Evolutionary conservation across 2,797 vertebrate species (phyloP), one percentile per base, ranked within the genome.

Genomic region (Helicolenus hilgendorfi): DNA sequence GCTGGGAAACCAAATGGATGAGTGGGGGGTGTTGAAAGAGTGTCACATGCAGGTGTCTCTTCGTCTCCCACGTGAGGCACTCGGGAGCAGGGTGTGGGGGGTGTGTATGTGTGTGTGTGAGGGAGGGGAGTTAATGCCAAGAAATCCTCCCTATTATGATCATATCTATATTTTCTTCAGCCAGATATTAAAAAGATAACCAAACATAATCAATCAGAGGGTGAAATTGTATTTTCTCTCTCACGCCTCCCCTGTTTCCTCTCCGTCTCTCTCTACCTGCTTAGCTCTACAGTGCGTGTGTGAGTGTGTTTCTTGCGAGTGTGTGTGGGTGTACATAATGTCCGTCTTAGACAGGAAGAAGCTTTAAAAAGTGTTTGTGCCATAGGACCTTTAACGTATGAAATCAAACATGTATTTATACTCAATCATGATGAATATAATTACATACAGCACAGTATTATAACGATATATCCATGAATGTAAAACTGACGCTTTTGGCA

Each of bases 381-480:
- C 77, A 93, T 96, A 94, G 89, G 78, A 91, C 78, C 77, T 92
- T 91, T 91, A 93, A 93, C 85, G 86, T 96, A 92, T 81, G 60
- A 92, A 86, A 86, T 87, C 9, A 69, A 90, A 88, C 70, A 83
- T 92, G 89, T 93, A 94, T 96, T 96, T 93, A 92, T 96, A 86
- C 84, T 86, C 83, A 87, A 11, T 92, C 65, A 85, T 83, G 88
- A 89, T 84, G 74, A 91, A 92, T 83, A 91, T 86, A 87, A 91
- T 76, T 81, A 92, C 84, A 91, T 90, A 83, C 89, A 93, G 95
- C 94, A 95, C 94, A 96, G 88, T 95, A 93, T 93, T 92, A 90
- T 89, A 85, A 91, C 31, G 6, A 93, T 92, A 78, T 95, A 94
- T 91, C 80, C 56, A 77, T 94, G 95, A 95, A 96, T 96, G 95